Percentiles rank a stretch among this genome's conserved stretches.
Evolutionary conservation across 2,113 vertebrate species (phyloP).

Genomic region (Dendrocopos noguchii): DNA sequence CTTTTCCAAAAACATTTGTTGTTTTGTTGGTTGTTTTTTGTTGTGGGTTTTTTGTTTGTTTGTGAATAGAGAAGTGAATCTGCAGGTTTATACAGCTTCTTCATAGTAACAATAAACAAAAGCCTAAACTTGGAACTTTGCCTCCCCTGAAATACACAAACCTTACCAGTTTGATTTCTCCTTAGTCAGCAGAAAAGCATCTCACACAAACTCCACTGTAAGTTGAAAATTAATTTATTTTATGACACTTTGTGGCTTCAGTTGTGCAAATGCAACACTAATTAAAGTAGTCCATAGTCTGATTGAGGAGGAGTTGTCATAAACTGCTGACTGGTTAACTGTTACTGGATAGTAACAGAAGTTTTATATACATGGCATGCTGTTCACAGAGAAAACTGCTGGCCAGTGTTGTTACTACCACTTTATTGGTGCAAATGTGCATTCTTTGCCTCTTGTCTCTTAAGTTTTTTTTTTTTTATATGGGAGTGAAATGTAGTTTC

Average conservation of each 20-base stretch:
- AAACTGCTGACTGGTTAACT: background rate
- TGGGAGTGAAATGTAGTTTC: background rate
- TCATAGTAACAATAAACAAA: background rate
- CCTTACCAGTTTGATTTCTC: background rate
- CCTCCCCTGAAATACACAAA: too few species aligned
- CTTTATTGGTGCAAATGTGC: background rate
- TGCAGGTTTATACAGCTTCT: background rate
- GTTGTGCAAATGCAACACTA: background rate
- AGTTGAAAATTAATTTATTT: background rate
- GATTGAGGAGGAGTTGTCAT: background rate
- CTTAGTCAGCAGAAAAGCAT: background rate
- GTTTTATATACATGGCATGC: constrained; percentile 6
- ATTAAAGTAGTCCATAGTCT: background rate
- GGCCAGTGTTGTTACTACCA: background rate
- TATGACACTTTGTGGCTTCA: background rate
- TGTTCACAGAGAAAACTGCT: background rate
- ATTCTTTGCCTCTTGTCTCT: background rate
- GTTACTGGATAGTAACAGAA: constrained; percentile 4
- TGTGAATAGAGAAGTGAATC: background rate
- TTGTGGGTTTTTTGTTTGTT: background rate
- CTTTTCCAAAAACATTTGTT: background rate
- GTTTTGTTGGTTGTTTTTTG: background rate
- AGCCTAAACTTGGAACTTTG: background rate
- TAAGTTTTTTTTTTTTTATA: background rate
- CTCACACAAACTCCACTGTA: background rate